phyloP scores from a whole-genome alignment of 2,888 invertebrate species.

The Plutella xylostella region DNA sequence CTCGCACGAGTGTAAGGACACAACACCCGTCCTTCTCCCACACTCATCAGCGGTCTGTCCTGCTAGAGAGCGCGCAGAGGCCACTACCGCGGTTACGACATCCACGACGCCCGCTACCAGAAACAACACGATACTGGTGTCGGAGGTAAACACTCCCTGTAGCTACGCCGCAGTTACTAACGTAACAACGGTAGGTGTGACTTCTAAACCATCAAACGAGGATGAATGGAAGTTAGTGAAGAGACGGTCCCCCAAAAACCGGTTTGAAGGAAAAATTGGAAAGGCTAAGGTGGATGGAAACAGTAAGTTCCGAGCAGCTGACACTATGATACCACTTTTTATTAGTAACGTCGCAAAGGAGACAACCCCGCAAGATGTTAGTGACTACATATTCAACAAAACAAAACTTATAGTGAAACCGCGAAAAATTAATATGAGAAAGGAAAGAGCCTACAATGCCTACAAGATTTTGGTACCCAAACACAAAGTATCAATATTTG shows the following conservation, averaged over 20 bases:
- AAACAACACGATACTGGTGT: not conserved
- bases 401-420: not conserved
- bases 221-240: conserved; percentile 4
- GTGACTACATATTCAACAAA: conserved; percentile 7
- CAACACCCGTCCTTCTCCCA: too few relatives aligned
- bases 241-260: conserved; percentile 9
- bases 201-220: not conserved
- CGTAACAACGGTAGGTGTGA: not conserved
- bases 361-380: conserved; percentile 4
- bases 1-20: too few relatives aligned
- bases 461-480: too few relatives aligned
- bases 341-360: conserved; percentile 10
- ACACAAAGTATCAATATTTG: too few relatives aligned
- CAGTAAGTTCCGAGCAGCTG: conserved; percentile 10
- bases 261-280: conserved; percentile 7
- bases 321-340: conserved; percentile 11
- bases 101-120: not conserved
- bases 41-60: too few relatives aligned
- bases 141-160: not conserved
- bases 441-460: not conserved
- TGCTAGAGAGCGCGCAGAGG: not conserved
- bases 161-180: not conserved
- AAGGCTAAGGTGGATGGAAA: conserved; percentile 6
- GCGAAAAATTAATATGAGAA: not conserved
- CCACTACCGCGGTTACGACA: not conserved